Evolutionary conservation across 2,888 invertebrate genomes (phyloP).

Genomic region (Thecocarcelia acutangulata): DNA sequence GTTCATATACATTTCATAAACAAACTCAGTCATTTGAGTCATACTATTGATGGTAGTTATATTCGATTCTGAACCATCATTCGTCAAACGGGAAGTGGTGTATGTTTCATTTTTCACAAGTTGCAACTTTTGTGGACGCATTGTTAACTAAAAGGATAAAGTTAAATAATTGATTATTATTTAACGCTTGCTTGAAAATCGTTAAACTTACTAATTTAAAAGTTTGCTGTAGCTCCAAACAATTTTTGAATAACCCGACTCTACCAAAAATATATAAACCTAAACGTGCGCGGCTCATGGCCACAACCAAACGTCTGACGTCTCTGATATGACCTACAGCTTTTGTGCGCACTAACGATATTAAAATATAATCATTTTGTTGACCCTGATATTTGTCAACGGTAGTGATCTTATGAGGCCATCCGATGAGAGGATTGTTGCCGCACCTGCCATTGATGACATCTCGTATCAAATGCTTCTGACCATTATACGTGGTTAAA

Average conservation of each 20-base stretch:
- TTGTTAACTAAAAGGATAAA: conserved; percentile 85
- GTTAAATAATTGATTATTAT: neutral
- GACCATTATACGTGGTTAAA: conserved; percentile 99
- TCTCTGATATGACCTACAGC: conserved; percentile 99
- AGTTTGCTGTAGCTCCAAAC: conserved; percentile 97
- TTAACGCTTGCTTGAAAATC: no score
- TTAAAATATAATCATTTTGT: conserved; percentile 98
- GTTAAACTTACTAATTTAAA: conserved; percentile 88
- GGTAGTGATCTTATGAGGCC: conserved; percentile 95
- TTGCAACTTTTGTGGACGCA: conserved; percentile 90
- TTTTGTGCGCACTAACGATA: conserved; percentile 96
- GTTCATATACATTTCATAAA: conserved; percentile 94
- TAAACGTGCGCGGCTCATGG: conserved; percentile 97
- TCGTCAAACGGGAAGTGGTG: conserved; percentile 86
- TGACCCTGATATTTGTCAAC: conserved; percentile 99
- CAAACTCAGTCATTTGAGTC: conserved; percentile 97
- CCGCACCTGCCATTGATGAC: conserved; percentile 96
- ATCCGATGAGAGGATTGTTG: conserved; percentile 96
- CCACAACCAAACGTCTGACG: conserved; percentile 97
- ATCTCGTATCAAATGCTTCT: conserved; percentile 97
- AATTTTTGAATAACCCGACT: conserved; percentile 95
- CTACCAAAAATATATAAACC: conserved; percentile 98
- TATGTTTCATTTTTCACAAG: conserved; percentile 90
- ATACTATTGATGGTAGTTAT: conserved; percentile 83
- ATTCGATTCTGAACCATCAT: conserved; percentile 76